Conservation (phyloP, 2,113 vertebrate genomes). For the Labeo rohita region DNA sequence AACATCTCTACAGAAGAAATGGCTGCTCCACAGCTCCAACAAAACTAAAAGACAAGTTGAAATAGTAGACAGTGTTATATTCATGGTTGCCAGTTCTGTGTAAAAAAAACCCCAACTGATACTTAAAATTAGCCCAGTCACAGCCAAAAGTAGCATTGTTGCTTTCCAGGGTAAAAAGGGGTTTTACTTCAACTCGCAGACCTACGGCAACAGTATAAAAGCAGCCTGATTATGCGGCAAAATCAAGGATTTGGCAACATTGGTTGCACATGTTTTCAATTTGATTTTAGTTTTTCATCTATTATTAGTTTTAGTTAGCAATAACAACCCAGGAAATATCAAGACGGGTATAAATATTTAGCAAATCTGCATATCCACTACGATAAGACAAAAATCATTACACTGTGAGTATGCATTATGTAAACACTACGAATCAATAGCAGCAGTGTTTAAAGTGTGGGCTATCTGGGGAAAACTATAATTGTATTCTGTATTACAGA, state of each 20-base stretch:
- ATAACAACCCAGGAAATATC: neutral
- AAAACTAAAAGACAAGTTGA: neutral
- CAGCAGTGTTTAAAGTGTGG: neutral
- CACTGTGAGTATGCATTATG: neutral
- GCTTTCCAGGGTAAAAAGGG: too few relatives aligned
- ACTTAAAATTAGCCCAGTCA: too few relatives aligned
- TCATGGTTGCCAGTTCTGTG: too few relatives aligned
- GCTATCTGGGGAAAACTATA: constrained; percentile 6
- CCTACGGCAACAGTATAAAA: too few relatives aligned
- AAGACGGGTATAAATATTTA: neutral
- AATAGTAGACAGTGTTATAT: too few relatives aligned
- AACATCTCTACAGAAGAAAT: neutral
- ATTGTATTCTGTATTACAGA: constrained; percentile 11
- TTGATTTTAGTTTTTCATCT: neutral
- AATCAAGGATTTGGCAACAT: too few relatives aligned
- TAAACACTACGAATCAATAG: constrained; percentile 4
- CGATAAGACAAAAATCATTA: neutral
- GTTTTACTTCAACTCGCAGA: too few relatives aligned
- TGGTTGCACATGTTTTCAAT: too few relatives aligned
- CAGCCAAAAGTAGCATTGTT: too few relatives aligned
- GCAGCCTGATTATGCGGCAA: too few relatives aligned
- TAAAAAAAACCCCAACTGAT: too few relatives aligned
- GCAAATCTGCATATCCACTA: neutral
- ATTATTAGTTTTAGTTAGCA: neutral
- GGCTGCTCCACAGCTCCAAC: neutral